Base-by-base conservation (phyloP, 2,888 invertebrate genomes). In the Chironomus tentans region DNA sequence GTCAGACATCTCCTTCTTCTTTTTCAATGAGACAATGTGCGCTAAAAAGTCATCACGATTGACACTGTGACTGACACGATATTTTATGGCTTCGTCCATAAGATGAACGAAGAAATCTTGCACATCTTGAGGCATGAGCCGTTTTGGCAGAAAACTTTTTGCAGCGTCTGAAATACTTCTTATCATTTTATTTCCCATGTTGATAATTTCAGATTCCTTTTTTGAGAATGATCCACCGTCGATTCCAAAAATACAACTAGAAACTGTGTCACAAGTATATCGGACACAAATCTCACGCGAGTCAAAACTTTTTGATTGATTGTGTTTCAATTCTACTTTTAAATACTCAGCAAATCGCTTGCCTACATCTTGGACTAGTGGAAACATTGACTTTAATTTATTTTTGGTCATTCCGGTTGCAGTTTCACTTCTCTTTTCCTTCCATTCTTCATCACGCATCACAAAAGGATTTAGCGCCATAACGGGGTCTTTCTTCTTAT, bases 361-460 rank as follows among this genome's bases (percentile, higher is more conserved):
- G 10, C 69, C 68, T 3, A 74, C 74, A 28, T 77, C 70, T 15
- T 74, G 15, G 13, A 77, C 71, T 3, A 77, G n/a, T 18, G 77
- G 77, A 18, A 70, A 77, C 21, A 79, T 78, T 48, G 77, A 77
- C 48, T 77, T 78, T 47, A 79, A 47, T 22, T 77, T 79, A 21
- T 76, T 76, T 21, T 73, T 69, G 12, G 80, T 80, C 69, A 81
- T 72, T 1, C 79, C 80, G 0, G 86, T 85, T 0, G 87, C 85
- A 15, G 88, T 78, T 78, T 85, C 85, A 0, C 82, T 80, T 5
- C 88, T 82, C 1, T 84, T 80, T 1, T 81, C 80, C 77, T 86
- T 86, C 88, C 88, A 87, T 77, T 83, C 80, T 12, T 84, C 81
- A 0, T 86, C 85, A 10, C 81, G 83, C 38, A 87, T 78, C 0